These are phyloP conservation scores for Heliconius hermathena DNA, from an alignment of 1,140 invertebrate genomes.

Conservation along the genomic window DNA sequence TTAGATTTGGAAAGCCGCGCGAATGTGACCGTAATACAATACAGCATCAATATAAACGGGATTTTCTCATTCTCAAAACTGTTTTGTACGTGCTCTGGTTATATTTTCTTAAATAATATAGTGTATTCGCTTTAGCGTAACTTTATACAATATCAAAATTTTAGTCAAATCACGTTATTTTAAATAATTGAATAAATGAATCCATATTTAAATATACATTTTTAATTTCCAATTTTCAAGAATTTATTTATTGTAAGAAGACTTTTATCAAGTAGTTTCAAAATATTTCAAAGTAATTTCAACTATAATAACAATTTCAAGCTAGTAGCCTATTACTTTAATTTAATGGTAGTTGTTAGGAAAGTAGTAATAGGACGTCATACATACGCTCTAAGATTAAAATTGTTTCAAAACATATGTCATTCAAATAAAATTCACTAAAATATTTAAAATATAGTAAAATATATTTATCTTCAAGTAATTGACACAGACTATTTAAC, in stretches of 20 bases:
- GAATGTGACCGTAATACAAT: constrained; percentile 33
- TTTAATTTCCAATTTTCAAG: too few relatives aligned
- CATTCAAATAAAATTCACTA: too few relatives aligned
- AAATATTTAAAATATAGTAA: too few relatives aligned
- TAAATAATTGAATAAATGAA: too few relatives aligned
- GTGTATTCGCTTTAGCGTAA: neutral
- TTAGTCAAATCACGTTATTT: neutral
- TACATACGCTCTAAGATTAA: constrained; percentile 1
- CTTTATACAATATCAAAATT: neutral
- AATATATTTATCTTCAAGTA: too few relatives aligned
- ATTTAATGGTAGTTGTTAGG: neutral
- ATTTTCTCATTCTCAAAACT: constrained; percentile 16
- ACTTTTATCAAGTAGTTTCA: too few relatives aligned
- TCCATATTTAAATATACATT: too few relatives aligned
- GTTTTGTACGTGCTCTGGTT: constrained; percentile 14
- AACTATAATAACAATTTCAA: neutral
- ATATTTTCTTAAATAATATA: constrained; percentile 5
- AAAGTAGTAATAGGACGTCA: neutral
- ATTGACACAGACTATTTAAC: too few relatives aligned
- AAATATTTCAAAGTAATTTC: neutral
- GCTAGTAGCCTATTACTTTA: neutral
- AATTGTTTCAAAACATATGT: neutral
- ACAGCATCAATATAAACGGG: constrained; percentile 10
- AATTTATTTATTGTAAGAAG: too few relatives aligned
- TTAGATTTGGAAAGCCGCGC: constrained; percentile 26